phyloP scores from a whole-genome alignment of 64 coral and sea anemone genomes.

The Astreopora myriophthalma region DNA sequence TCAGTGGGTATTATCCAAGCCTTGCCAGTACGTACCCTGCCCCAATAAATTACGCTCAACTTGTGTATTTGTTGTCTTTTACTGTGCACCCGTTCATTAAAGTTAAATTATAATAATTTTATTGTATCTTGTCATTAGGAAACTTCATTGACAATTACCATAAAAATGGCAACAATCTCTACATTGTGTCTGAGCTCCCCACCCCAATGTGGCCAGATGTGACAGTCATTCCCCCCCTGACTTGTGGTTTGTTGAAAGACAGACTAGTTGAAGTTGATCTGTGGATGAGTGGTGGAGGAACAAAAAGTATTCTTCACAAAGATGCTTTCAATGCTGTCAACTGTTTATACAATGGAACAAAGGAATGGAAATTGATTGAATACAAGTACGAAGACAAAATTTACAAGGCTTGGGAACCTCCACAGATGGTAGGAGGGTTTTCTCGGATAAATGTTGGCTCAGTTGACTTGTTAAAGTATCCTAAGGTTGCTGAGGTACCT shows the following conservation, averaged over 20 bases:
- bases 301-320: conserved; percentile 89
- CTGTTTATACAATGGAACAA: conserved; percentile 95
- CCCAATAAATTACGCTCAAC: too few species aligned
- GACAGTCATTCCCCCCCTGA: conserved; percentile 73
- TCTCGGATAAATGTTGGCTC: conserved; percentile 74
- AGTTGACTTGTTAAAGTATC: conserved; percentile 85
- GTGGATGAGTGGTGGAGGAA: conserved; percentile 95
- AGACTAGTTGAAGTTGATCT: conserved; percentile 89
- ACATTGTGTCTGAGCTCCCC: conserved; percentile 93
- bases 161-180: conserved; percentile 43
- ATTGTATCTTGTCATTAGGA: neutral
- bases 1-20: too few species aligned
- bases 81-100: too few species aligned
- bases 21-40: too few species aligned
- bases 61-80: too few species aligned
- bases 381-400: conserved; percentile 96
- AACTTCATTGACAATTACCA: conserved; percentile 76
- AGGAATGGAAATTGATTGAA: conserved; percentile 97
- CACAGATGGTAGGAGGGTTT: conserved; percentile 82
- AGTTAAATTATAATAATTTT: too few species aligned
- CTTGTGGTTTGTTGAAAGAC: conserved; percentile 84
- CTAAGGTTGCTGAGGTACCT: conserved; percentile 76
- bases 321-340: conserved; percentile 99
- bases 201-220: conserved; percentile 87
- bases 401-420: conserved; percentile 98